phyloP scores from a whole-genome alignment of 2,888 invertebrate species.

The Platycheirus albimanus region DNA sequence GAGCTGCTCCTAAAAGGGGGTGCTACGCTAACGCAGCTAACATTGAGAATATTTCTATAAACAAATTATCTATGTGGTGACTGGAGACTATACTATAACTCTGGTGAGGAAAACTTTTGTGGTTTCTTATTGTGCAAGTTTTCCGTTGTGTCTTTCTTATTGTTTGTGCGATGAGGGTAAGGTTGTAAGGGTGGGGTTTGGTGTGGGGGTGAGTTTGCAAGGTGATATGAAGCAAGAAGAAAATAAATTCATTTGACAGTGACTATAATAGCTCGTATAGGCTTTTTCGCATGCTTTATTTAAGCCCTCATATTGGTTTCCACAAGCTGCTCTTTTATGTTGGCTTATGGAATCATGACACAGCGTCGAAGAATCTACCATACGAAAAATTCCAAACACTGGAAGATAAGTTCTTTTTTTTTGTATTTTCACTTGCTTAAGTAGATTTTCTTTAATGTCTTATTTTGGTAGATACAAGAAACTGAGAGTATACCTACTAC shows the following conservation, averaged over 20 bases:
- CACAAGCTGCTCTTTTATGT: conserved; percentile 39
- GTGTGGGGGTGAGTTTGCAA: conserved; percentile 22
- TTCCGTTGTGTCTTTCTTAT: not conserved
- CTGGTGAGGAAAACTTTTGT: conserved; percentile 51
- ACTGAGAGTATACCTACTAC: no score
- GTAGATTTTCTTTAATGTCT: not conserved
- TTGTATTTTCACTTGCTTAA: not conserved
- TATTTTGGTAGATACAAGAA: not conserved
- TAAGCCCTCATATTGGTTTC: conserved; percentile 63
- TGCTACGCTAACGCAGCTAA: conserved; percentile 20
- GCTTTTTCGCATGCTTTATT: conserved; percentile 11
- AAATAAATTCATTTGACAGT: conserved; percentile 26
- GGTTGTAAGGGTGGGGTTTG: no score
- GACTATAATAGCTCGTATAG: no score
- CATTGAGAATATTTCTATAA: conserved; percentile 72
- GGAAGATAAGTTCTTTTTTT: conserved; percentile 15
- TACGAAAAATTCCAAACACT: not conserved
- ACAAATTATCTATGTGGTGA: conserved; percentile 58
- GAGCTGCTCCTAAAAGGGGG: not conserved
- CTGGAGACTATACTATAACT: no score
- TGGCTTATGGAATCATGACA: conserved; percentile 28
- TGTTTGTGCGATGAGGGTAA: not conserved
- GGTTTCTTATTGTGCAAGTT: conserved; percentile 56
- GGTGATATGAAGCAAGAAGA: conserved; percentile 33
- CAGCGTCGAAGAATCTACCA: not conserved